Evolutionary conservation across 2,797 vertebrate species (phyloP).

Genomic region (Eremophila alpestris): DNA sequence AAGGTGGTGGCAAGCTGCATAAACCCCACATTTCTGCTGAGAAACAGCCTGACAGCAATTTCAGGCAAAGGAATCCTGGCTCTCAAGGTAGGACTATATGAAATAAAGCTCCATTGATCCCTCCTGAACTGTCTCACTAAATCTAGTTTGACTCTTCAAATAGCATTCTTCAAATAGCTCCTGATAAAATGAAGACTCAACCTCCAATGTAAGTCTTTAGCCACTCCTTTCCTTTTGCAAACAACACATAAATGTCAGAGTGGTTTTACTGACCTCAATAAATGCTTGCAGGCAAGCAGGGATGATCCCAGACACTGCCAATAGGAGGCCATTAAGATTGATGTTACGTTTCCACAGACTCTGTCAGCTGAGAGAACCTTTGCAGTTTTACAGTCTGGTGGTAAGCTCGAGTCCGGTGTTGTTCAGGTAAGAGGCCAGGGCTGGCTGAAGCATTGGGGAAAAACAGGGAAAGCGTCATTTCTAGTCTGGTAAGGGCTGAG

Average conservation of each 20-base stretch:
- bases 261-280: conserved; percentile 13
- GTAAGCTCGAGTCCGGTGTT: neutral
- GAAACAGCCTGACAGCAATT: conserved; percentile 7
- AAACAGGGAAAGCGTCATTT: neutral
- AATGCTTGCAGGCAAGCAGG: neutral
- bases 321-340: neutral
- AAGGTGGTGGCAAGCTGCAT: neutral
- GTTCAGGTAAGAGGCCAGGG: neutral
- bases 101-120: conserved; percentile 38
- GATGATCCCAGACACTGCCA: neutral
- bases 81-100: neutral
- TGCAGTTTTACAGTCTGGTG: neutral
- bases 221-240: conserved; percentile 10
- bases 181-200: neutral
- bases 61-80: neutral
- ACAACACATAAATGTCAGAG: neutral
- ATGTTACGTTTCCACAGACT: neutral
- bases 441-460: neutral
- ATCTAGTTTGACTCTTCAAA: conserved; percentile 34
- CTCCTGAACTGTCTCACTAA: neutral
- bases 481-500: neutral
- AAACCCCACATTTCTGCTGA: neutral
- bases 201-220: neutral
- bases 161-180: conserved; percentile 4
- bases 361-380: neutral